phyloP scores from a whole-genome alignment of 2,113 vertebrate genomes.

The Xenotilapia flavipinnis region DNA sequence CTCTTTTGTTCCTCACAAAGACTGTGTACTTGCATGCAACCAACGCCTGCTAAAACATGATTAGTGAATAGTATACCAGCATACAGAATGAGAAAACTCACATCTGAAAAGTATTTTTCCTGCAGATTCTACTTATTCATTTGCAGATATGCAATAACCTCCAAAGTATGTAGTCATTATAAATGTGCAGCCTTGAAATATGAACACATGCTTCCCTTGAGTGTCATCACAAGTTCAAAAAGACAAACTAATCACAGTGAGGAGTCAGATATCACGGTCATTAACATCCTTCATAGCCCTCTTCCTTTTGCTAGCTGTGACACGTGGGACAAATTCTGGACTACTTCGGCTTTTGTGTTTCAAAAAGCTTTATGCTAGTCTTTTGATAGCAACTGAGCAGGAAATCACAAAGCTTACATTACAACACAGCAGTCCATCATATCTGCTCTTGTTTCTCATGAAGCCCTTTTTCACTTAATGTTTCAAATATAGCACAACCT shows the following conservation, averaged over 20 bases:
- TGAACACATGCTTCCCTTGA: not conserved
- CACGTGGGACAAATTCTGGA: conserved; percentile 1
- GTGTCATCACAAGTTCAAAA: not conserved
- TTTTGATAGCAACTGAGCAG: not conserved
- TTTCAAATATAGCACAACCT: not conserved
- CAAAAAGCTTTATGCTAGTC: not conserved
- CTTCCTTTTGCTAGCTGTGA: not conserved
- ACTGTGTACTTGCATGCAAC: not conserved
- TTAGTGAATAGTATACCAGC: not conserved
- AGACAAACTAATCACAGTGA: conserved; percentile 14
- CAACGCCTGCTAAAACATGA: not conserved
- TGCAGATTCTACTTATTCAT: not conserved
- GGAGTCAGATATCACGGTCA: conserved; percentile 5
- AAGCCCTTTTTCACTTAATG: not conserved
- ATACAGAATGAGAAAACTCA: not conserved
- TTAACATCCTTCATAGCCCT: not conserved
- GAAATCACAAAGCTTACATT: not conserved
- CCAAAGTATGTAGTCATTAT: not conserved
- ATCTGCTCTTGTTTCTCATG: not conserved
- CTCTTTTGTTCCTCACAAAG: not conserved
- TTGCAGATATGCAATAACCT: not conserved
- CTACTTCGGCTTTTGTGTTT: conserved; percentile 3
- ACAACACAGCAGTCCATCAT: not conserved
- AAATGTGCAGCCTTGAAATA: not conserved
- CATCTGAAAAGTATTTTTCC: not conserved